Evolutionary conservation across 1,140 invertebrate species (phyloP).

Genomic region (Physella acuta): DNA sequence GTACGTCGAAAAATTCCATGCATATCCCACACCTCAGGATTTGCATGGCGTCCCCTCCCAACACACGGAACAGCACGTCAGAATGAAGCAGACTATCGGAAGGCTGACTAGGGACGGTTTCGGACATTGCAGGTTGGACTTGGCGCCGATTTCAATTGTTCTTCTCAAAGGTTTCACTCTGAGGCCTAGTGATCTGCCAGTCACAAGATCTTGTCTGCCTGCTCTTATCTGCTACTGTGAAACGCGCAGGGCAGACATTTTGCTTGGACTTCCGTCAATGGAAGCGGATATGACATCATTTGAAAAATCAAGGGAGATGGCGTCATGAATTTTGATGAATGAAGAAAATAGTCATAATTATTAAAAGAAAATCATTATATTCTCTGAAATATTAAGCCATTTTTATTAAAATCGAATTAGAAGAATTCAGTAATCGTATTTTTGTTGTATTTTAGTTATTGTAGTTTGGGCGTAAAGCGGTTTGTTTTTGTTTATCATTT

Average conservation of each 20-base stretch:
- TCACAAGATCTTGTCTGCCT: neutral
- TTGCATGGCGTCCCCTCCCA: slow-evolving; percentile 31
- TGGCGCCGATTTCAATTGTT: neutral
- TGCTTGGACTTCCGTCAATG: slow-evolving; percentile 22
- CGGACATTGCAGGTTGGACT: slow-evolving; percentile 13
- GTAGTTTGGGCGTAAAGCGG: too few species aligned
- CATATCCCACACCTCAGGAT: slow-evolving; percentile 31
- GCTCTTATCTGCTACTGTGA: slow-evolving; percentile 5
- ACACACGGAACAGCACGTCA: slow-evolving; percentile 21
- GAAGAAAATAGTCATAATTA: too few species aligned
- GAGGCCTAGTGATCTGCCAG: slow-evolving; percentile 12
- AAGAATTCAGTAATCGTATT: too few species aligned
- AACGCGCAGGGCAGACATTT: slow-evolving; percentile 20
- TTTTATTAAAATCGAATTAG: too few species aligned
- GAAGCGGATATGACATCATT: slow-evolving; percentile 17
- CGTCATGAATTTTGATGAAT: slow-evolving; percentile 13
- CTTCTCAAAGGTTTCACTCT: neutral
- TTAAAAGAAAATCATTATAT: too few species aligned
- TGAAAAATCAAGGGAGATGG: neutral
- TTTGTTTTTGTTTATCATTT: too few species aligned
- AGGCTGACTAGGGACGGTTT: neutral
- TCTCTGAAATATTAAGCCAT: too few species aligned
- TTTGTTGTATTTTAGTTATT: too few species aligned
- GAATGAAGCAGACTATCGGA: slow-evolving; percentile 24
- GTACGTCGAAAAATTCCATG: slow-evolving; percentile 34